These are phyloP conservation scores for Geopemphigus sp. DNA, from an alignment of 1,140 invertebrate genomes.

Conservation along the genomic window DNA sequence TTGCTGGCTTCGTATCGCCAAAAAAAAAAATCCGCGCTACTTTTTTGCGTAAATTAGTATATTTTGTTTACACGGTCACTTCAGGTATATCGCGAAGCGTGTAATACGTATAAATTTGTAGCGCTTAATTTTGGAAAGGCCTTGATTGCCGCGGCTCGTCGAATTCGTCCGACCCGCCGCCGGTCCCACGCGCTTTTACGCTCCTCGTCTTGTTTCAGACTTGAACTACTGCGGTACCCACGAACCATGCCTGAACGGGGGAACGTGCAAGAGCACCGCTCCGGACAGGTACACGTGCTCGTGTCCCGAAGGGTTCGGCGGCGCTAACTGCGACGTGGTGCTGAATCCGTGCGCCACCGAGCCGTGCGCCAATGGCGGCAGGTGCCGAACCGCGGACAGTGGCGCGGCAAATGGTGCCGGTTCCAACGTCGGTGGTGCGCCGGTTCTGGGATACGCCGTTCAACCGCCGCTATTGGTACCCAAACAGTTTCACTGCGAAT, in stretches of 20 bases:
- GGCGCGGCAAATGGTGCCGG: constrained; percentile 78
- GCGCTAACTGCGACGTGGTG: constrained; percentile 85
- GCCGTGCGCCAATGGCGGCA: constrained; percentile 84
- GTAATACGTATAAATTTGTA: no score
- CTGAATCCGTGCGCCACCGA: constrained; percentile 86
- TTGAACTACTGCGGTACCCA: constrained; percentile 97
- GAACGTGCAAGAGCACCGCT: constrained; percentile 91
- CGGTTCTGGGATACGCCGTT: constrained; percentile 50
- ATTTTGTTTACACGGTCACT: no score
- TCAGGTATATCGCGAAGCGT: no score
- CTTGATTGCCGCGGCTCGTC: no score
- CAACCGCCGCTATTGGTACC: constrained; percentile 54
- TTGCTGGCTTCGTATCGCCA: no score
- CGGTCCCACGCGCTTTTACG: no score
- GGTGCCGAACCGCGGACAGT: constrained; percentile 80
- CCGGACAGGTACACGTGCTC: constrained; percentile 88
- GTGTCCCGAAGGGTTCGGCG: constrained; percentile 87
- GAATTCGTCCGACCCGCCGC: no score
- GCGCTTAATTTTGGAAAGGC: no score
- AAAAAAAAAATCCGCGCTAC: no score
- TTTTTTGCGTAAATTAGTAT: no score
- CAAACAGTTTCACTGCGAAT: constrained; percentile 69
- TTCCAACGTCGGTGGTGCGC: constrained; percentile 60
- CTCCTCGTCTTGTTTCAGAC: constrained; percentile 63
- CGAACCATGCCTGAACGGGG: constrained; percentile 91